Percentiles rank a stretch among this genome's conserved stretches.
phyloP scores from a whole-genome alignment of 2,888 invertebrate genomes.

The Pristionchus entomophagus region DNA sequence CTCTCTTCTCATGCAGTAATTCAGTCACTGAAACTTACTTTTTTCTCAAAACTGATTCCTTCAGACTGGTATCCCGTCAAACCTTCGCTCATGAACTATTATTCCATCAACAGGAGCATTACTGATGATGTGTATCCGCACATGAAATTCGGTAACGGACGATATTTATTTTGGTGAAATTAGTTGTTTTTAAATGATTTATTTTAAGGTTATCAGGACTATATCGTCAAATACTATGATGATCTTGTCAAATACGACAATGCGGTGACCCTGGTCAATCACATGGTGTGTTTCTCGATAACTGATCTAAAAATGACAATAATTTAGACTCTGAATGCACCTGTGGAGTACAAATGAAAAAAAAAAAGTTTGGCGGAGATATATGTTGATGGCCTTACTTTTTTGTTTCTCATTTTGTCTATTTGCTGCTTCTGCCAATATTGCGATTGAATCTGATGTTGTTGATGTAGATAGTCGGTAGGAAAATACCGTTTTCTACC shows the following conservation, averaged over 20 bases:
- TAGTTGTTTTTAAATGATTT: background rate
- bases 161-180: background rate
- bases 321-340: background rate
- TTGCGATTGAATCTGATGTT: background rate
- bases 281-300: too few relatives aligned
- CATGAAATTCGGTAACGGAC: background rate
- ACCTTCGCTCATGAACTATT: background rate
- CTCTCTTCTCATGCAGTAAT: too few relatives aligned
- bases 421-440: background rate
- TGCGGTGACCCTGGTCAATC: background rate
- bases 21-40: background rate
- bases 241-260: background rate
- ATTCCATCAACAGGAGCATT: constrained; percentile 28
- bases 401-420: background rate
- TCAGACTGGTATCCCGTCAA: background rate
- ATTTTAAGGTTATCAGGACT: background rate
- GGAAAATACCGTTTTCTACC: too few relatives aligned
- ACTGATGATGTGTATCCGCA: background rate
- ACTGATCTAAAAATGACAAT: background rate
- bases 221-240: background rate
- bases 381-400: too few relatives aligned
- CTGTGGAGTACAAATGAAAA: background rate
- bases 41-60: background rate
- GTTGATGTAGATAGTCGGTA: background rate
- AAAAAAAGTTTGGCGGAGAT: too few relatives aligned